Conservation (phyloP, 2,888 invertebrate genomes). For the Carterocephalus palaemon region DNA sequence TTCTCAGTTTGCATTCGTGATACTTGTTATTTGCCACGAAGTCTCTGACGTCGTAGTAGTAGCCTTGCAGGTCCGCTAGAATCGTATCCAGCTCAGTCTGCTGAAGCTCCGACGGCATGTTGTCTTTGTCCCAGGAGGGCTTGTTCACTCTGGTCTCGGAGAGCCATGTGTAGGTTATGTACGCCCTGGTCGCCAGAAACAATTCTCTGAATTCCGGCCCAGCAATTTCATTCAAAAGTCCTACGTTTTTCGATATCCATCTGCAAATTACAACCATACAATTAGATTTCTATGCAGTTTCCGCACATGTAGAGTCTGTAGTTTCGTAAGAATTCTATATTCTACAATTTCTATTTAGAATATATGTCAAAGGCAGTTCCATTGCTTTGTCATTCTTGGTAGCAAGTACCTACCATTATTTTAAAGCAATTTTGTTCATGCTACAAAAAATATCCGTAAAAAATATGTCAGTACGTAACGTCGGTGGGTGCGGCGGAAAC, state of each 20-base stretch:
- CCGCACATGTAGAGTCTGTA: too few species aligned
- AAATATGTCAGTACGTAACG: too few species aligned
- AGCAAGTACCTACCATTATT: too few species aligned
- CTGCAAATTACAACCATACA: too few species aligned
- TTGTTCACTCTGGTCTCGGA: slow-evolving; percentile 38
- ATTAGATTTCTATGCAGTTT: too few species aligned
- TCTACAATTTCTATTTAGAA: too few species aligned
- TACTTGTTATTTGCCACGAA: slow-evolving; percentile 37
- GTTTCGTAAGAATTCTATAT: too few species aligned
- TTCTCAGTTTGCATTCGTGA: slow-evolving; percentile 37
- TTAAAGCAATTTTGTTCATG: too few species aligned
- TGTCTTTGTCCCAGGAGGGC: slow-evolving; percentile 18
- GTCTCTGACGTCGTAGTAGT: slow-evolving; percentile 54
- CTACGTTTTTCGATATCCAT: slow-evolving; percentile 52
- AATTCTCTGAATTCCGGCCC: slow-evolving; percentile 38
- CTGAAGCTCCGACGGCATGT: slow-evolving; percentile 31
- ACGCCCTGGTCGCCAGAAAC: slow-evolving; percentile 47
- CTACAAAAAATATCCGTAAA: too few species aligned
- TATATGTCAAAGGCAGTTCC: too few species aligned
- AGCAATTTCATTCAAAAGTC: slow-evolving; percentile 35
- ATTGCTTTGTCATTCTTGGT: too few species aligned
- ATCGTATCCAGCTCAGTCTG: slow-evolving; percentile 38
- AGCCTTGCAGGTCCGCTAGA: slow-evolving; percentile 42
- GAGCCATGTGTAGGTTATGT: slow-evolving; percentile 43
- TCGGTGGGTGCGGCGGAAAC: too few species aligned